Evolutionary conservation across 2,888 invertebrate species (phyloP).

Genomic region (Polia nebulosa): DNA sequence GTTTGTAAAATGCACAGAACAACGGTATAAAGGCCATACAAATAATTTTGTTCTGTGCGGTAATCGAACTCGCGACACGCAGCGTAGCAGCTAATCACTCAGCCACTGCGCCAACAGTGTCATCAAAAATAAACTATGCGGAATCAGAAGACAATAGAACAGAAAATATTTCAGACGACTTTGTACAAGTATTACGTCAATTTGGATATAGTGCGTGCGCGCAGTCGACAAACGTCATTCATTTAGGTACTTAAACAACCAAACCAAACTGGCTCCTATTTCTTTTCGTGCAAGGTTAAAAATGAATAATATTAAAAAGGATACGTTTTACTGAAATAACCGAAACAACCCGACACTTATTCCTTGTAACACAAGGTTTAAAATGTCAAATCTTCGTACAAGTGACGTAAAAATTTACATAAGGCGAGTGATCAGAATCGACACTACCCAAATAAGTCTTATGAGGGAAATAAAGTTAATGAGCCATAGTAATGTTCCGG

Average conservation of each 20-base stretch:
- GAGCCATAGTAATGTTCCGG: slow-evolving; percentile 42
- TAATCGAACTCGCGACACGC: too few species aligned
- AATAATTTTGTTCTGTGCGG: too few species aligned
- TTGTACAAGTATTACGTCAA: slow-evolving; percentile 50
- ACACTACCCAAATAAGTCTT: slow-evolving; percentile 38
- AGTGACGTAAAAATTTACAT: slow-evolving; percentile 3
- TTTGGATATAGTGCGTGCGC: slow-evolving; percentile 27
- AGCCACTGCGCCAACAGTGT: too few species aligned
- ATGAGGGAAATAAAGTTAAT: slow-evolving; percentile 21
- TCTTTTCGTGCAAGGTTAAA: fast-evolving
- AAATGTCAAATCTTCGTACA: not conserved
- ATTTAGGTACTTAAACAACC: not conserved
- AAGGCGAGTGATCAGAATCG: slow-evolving; percentile 11
- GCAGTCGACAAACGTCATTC: slow-evolving; percentile 33
- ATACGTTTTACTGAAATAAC: not conserved
- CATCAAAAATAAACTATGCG: slow-evolving; percentile 23
- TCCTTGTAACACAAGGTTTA: fast-evolving
- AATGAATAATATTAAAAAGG: not conserved
- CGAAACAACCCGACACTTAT: slow-evolving; percentile 9
- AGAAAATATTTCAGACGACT: slow-evolving; percentile 20
- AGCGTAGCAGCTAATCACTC: too few species aligned
- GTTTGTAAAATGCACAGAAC: too few species aligned
- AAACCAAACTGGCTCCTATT: not conserved
- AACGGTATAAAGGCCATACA: too few species aligned
- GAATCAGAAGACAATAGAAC: slow-evolving; percentile 22